Base-by-base conservation (phyloP, 2,797 vertebrate genomes). In the Alfaro cultratus region DNA sequence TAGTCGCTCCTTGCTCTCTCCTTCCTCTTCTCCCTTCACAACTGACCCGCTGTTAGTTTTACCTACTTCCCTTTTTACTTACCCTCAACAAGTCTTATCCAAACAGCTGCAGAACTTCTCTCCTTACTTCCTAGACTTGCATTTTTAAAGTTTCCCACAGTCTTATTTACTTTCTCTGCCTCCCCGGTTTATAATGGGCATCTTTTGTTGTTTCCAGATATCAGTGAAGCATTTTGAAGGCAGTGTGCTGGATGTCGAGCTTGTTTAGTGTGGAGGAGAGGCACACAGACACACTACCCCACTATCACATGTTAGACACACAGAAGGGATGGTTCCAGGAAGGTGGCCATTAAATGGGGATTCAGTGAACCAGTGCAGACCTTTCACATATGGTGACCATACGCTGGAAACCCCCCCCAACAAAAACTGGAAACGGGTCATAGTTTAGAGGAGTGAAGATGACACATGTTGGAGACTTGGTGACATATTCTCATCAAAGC, bases 161-260 rank as follows among this genome's bases (percentile, higher is more conserved):
- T 84, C 88, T 84, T 77, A 77, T 78, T 43, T 70, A 74, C 75
- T 86, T 84, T 86, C 78, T 79, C 41, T 73, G 74, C 53, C 76
- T 80, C 73, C 47, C 9, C 49, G 57, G 64, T 76, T 86, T 87
- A 86, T 85, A 73, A 86, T 87, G 76, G 80, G 89, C 78, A 83
- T 83, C 90, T 88, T 90, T 90, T 91, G 92, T 89, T 92, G 92
- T 95, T 93, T 93, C 90, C 92, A 93, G 90, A 92, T 87, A 86
- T 86, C 46, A 87, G 86, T 89, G 89, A 93, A 92, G 91, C 90
- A 89, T 80, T 88, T 81, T 77, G 77, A 87, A 79, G 83, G 84
- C 86, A 90, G 88, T 85, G 86, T 90, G 87, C 87, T 85, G 85
- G 88, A 89, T 75, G 70, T 83, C 85, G 80, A 60, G 76, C 78